Conservation (phyloP, 2,888 invertebrate species). For the Rosalia funebris region DNA sequence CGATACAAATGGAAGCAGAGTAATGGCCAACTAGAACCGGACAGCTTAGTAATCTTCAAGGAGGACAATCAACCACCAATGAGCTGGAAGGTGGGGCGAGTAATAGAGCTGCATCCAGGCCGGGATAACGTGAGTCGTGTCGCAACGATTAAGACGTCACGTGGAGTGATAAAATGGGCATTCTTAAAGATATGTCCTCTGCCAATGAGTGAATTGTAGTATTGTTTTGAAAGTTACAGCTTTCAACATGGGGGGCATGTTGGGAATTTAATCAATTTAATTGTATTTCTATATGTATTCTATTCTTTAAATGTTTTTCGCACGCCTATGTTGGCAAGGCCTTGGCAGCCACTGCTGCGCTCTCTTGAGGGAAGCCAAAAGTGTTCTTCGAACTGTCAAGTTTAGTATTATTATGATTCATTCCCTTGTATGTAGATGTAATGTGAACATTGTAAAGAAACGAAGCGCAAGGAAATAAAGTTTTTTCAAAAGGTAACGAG, state of each 20-base stretch:
- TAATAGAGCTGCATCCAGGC: conserved; percentile 6
- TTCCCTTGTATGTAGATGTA: too few relatives aligned
- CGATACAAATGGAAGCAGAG: conserved; percentile 18
- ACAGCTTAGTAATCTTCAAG: conserved; percentile 23
- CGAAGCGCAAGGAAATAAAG: too few relatives aligned
- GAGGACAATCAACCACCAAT: conserved; percentile 28
- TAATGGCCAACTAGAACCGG: conserved; percentile 3
- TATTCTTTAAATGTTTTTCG: too few relatives aligned
- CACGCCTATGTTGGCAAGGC: too few relatives aligned
- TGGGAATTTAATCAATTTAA: background rate
- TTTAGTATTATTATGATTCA: too few relatives aligned
- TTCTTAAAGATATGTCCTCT: background rate
- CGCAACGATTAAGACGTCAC: background rate
- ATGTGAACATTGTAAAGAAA: too few relatives aligned
- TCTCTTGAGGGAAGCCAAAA: too few relatives aligned
- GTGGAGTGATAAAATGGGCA: background rate
- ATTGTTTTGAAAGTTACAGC: background rate
- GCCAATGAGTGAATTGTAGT: background rate
- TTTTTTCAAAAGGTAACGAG: too few relatives aligned
- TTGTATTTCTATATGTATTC: too few relatives aligned
- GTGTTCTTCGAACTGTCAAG: too few relatives aligned
- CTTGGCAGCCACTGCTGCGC: too few relatives aligned
- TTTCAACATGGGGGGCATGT: background rate
- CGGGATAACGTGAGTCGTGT: background rate
- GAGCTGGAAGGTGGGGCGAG: conserved; percentile 16